Conservation (phyloP, 2,888 invertebrate genomes). For the Oxycera nigricornis region DNA sequence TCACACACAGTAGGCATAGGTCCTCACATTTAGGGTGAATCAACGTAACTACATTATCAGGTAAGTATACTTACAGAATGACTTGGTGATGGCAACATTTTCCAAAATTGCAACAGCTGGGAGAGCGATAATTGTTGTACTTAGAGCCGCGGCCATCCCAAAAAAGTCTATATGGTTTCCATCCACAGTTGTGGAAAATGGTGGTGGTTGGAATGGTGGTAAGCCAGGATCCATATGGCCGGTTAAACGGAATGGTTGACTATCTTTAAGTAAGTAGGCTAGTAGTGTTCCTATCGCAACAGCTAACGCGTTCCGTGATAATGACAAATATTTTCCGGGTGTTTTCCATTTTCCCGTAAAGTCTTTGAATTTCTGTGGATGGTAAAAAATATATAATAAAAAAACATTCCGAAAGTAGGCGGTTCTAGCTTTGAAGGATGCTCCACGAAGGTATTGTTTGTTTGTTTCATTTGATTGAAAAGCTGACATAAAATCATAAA, state of each 20-base stretch:
- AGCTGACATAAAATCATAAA: no score
- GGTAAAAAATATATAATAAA: no score
- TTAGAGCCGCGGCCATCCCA: constrained; percentile 68
- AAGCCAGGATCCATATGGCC: constrained; percentile 74
- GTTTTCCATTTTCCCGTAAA: constrained; percentile 50
- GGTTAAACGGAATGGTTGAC: constrained; percentile 73
- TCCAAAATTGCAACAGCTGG: constrained; percentile 77
- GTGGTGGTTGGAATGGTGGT: constrained; percentile 72
- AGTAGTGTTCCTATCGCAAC: constrained; percentile 73
- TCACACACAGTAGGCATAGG: neutral
- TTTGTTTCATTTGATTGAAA: no score
- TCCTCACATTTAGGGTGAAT: neutral
- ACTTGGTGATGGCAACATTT: constrained; percentile 77
- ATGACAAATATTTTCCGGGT: constrained; percentile 62
- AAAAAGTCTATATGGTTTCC: constrained; percentile 61
- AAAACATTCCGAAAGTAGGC: no score
- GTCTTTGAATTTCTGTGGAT: constrained; percentile 66
- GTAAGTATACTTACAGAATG: constrained; percentile 69
- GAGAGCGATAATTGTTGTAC: constrained; percentile 70
- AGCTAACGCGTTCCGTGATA: constrained; percentile 80
- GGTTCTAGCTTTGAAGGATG: no score
- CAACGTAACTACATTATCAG: neutral
- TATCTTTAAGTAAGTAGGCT: constrained; percentile 66
- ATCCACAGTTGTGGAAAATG: constrained; percentile 70
- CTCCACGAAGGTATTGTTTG: no score